These are phyloP conservation scores for Ivindomyrus marchei DNA, from an alignment of 2,113 vertebrate genomes.

Conservation along the genomic window DNA sequence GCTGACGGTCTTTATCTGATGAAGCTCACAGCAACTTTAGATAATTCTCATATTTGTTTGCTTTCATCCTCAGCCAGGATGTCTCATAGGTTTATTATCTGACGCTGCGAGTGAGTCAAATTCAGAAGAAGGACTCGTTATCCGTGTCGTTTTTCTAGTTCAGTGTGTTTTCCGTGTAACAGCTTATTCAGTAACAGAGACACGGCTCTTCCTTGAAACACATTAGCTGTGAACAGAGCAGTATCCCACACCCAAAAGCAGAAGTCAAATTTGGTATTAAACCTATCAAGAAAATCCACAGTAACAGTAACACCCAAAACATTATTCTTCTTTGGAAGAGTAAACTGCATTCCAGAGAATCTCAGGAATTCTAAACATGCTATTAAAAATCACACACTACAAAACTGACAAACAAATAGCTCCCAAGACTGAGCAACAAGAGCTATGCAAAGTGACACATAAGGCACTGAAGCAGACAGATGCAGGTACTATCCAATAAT, in stretches of 20 bases:
- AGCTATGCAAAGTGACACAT: background rate
- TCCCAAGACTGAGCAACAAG: background rate
- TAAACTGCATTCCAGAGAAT: background rate
- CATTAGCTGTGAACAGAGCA: background rate
- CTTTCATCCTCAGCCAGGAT: conserved; percentile 16
- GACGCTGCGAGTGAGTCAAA: background rate
- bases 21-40: conserved; percentile 43
- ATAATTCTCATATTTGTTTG: conserved; percentile 53
- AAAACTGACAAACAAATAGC: background rate
- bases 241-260: background rate
- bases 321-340: background rate
- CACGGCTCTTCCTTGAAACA: background rate
- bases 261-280: background rate
- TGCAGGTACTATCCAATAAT: background rate
- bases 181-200: background rate
- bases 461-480: background rate
- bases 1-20: conserved; percentile 32
- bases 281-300: background rate
- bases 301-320: background rate
- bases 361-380: background rate
- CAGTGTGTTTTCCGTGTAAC: background rate
- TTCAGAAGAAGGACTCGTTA: background rate
- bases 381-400: background rate
- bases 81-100: background rate
- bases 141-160: background rate